Base-by-base conservation (phyloP, 2,797 vertebrate genomes). In the Propithecus perrieri region DNA sequence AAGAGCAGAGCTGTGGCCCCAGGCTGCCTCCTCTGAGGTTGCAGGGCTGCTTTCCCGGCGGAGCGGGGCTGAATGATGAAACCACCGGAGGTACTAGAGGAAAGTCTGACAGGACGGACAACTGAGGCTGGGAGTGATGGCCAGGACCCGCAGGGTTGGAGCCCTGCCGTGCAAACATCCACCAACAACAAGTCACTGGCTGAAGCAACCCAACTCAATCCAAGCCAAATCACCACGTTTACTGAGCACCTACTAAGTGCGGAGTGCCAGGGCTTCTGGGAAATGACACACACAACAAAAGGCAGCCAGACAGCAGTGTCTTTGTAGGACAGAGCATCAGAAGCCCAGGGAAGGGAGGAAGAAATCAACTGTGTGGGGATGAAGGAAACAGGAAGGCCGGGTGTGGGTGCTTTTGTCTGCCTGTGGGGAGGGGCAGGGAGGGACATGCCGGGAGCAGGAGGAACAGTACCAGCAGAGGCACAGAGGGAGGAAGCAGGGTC, bases 331-430 rank as follows among this genome's bases (percentile, higher is more conserved):
- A 15, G 18, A 18, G 13, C 50, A 0, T 9, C 61, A 1, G n/a
- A 50, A 38, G 94, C 53, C n/a, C 53, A 20, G 46, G 1, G 15
- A n/a, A 26, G 26, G 35, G 2, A 63, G 74, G 38, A 24, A 20
- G 88, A 24, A 22, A n/a, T 11, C 30, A 5, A 0, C 10, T 0
- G 11, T 28, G 65, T 0, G 0, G 14, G 13, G 24, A 1, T 9
- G 24, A 17, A n/a, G 48, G 33, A 14, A 13, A 2, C 4, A 69
- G 33, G 59, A 8, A 35, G 59, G 59, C 17, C 12, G 9, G 5
- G 11, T 2, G 17, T 0, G 7, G 15, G 2, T 0, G 20, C n/a
- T 22, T n/a, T 1, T 3, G 5, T n/a, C n/a, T 2, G 20, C 74
- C n/a, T 17, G 41, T 72, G 41, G 14, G 72, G 20, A 6, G 14